Conservation (phyloP, 1,140 invertebrate species). For the Chelonus insularis region DNA sequence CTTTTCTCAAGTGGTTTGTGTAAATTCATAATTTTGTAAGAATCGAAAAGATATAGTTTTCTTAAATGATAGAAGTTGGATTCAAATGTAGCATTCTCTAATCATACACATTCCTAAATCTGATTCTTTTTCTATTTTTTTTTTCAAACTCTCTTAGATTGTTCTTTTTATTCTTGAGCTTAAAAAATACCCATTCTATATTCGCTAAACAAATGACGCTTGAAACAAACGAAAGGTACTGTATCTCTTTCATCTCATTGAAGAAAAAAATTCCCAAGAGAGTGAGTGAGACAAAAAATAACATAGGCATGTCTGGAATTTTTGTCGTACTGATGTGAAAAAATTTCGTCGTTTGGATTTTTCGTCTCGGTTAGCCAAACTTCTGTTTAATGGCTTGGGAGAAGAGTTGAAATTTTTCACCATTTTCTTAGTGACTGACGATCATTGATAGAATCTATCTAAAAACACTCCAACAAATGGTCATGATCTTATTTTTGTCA, state of each 20-base stretch:
- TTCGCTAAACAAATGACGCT: slow-evolving; percentile 58
- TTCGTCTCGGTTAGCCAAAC: slow-evolving; percentile 60
- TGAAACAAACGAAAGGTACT: slow-evolving; percentile 59
- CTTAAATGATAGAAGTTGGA: too few species aligned
- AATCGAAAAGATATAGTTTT: too few species aligned
- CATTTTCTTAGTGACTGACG: not conserved
- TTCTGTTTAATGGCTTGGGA: slow-evolving; percentile 57
- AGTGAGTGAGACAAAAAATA: slow-evolving; percentile 3
- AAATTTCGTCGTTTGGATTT: slow-evolving; percentile 37
- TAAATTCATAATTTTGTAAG: too few species aligned
- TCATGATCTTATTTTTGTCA: too few species aligned
- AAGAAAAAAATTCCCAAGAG: slow-evolving; percentile 44
- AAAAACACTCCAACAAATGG: too few species aligned
- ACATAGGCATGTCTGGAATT: slow-evolving; percentile 22
- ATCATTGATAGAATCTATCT: not conserved
- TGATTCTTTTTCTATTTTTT: not conserved
- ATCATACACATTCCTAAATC: not conserved
- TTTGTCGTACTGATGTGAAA: slow-evolving; percentile 11
- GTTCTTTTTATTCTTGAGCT: not conserved
- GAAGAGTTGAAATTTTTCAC: slow-evolving; percentile 26
- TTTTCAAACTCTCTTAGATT: not conserved
- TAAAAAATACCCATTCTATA: not conserved
- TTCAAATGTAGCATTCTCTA: slow-evolving; percentile 8
- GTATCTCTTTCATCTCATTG: slow-evolving; percentile 55
- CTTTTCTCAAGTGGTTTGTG: too few species aligned